phyloP scores from a whole-genome alignment of 2,797 vertebrate species.

The Pyrocephalus nanus region DNA sequence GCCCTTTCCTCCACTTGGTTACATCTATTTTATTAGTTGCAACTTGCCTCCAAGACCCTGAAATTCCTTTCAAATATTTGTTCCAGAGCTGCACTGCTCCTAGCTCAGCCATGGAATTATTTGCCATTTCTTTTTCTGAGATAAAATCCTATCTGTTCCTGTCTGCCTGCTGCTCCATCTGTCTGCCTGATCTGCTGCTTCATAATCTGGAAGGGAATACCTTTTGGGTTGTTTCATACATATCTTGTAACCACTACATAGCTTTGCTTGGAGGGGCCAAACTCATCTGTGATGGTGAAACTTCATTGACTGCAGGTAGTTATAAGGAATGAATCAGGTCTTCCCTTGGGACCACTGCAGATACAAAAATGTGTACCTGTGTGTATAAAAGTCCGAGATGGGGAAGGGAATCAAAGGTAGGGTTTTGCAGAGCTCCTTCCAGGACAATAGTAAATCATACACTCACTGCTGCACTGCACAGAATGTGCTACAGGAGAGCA shows the following conservation, averaged over 20 bases:
- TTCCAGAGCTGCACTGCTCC: background rate
- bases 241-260: background rate
- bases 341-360: background rate
- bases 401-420: background rate
- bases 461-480: conserved; percentile 3
- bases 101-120: background rate
- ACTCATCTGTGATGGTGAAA: background rate
- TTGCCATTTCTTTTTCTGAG: background rate
- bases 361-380: background rate
- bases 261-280: background rate
- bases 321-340: background rate
- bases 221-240: background rate
- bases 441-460: conserved; percentile 39
- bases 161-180: background rate
- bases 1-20: background rate
- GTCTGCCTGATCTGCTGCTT: background rate
- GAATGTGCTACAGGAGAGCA: conserved; percentile 8
- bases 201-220: background rate
- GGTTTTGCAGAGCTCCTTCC: conserved; percentile 35
- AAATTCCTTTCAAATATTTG: background rate
- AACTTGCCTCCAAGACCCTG: background rate
- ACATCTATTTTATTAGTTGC: background rate
- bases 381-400: background rate
- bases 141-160: background rate
- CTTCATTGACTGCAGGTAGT: background rate